These are phyloP conservation scores for Drosophila rubida DNA, from an alignment of 2,888 invertebrate species.

Conservation along the genomic window DNA sequence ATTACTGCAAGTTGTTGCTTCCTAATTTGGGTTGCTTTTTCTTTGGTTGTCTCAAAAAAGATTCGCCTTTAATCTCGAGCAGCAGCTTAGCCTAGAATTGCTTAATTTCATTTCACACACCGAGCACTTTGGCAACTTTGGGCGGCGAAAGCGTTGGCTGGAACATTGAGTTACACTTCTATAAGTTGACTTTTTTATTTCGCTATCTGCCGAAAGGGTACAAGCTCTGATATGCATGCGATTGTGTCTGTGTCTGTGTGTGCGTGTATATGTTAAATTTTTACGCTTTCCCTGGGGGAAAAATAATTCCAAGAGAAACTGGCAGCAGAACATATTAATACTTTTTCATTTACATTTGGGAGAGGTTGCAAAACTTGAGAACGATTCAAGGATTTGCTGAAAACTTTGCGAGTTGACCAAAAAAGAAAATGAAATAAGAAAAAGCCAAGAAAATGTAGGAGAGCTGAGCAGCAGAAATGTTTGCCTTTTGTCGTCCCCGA, in stretches of 20 bases:
- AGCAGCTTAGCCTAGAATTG: not conserved
- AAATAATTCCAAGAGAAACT: slow-evolving; percentile 61
- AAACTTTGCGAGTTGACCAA: slow-evolving; percentile 66
- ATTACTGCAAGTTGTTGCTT: slow-evolving; percentile 6
- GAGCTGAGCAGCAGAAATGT: slow-evolving; percentile 10
- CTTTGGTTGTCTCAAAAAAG: no score
- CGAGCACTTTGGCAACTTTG: not conserved
- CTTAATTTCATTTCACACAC: not conserved
- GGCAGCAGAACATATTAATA: slow-evolving; percentile 67
- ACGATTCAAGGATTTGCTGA: slow-evolving; percentile 31
- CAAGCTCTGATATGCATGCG: slow-evolving; percentile 52
- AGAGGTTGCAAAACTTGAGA: slow-evolving; percentile 12
- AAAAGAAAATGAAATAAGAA: slow-evolving; percentile 4
- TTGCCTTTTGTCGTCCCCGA: slow-evolving; percentile 38
- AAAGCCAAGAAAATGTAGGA: not conserved
- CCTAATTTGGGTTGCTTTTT: not conserved
- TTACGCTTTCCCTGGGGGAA: slow-evolving; percentile 59
- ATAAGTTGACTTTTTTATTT: slow-evolving; percentile 61
- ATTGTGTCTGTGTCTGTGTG: slow-evolving; percentile 5
- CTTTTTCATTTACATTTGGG: slow-evolving; percentile 71
- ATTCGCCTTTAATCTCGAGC: not conserved
- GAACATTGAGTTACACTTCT: slow-evolving; percentile 47
- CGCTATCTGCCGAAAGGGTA: slow-evolving; percentile 59
- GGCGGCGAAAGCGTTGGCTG: not conserved
- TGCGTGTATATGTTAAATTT: slow-evolving; percentile 45